Base-by-base conservation (phyloP, 2,113 vertebrate genomes). In the Proteles cristata region DNA sequence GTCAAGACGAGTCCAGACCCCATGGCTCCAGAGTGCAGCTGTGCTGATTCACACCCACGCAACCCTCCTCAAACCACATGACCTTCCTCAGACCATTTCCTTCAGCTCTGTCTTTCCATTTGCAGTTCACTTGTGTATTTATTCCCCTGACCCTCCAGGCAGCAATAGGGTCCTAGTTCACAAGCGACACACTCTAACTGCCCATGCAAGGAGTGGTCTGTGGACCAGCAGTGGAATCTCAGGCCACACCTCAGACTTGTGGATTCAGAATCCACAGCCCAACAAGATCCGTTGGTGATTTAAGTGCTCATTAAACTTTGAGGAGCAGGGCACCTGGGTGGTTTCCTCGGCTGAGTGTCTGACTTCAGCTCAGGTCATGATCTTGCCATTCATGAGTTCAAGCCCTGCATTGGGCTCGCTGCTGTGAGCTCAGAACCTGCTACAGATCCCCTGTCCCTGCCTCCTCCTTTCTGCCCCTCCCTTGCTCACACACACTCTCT, bases 31-130 rank as follows among this genome's bases (percentile, higher is more conserved):
- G 71, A 66, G 69, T 1, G 1, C 2, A 71, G 65, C 43, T 23
- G 3, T 45, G 19, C 31, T 53, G 4, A 9, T 28, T 69, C 88
- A 76, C 1, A 0, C 4, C 23, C 35, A 39, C 0, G 0, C 26
- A 82, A 50, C 15, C 25, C 76, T 66, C 45, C 48, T 14, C 63
- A 58, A 21, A 58, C 35, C 35, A 39, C 0, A 0, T 39, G 89
- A 53, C 8, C 33, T 55, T 66, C 45, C 48, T 15, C 63, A 61
- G 45, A 65, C 2, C 35, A 88, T 16, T 61, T 61, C 77, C 77
- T 95, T 81, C 35, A 16, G 16, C 43, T 55, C 48, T 80, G 65
- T 93, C 74, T 48, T 85, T 71, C 55, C 76, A 48, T 23, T 7
- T 53, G 15, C n/a, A 90, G 39, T 48, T 68, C 45, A 48, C 19